Evolutionary conservation across 2,888 invertebrate genomes (phyloP), one percentile per base, ranked within the genome.

Genomic region (Chesias legatella): DNA sequence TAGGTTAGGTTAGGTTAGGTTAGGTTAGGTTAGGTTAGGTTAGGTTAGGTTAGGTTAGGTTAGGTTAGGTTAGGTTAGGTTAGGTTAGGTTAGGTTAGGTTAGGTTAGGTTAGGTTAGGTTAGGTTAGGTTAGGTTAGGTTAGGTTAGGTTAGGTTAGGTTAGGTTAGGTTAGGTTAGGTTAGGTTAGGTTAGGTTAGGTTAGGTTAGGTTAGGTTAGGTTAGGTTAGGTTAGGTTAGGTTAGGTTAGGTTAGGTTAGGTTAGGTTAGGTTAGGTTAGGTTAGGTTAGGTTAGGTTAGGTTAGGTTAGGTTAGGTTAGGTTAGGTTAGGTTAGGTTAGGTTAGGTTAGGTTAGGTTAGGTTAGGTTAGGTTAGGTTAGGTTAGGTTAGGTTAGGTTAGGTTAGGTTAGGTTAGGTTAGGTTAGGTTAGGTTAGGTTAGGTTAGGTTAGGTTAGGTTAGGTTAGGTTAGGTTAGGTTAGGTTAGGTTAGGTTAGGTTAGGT

Each of bases 381-480:
- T 33, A 33, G 33, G 33, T 33, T 33, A 33, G 33, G 33, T 33
- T 33, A 31, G 31, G 31, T 31, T 31, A 31, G 31, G 31, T 31
- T 31, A 31, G 31, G 31, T 31, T 31, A 31, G 31, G 31, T 31
- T 31, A 31, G 31, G 31, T 31, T 31, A 31, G 31, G 31, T 31
- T 31, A 31, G 31, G 31, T 31, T 31, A 31, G 31, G 31, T 34
- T 34, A 34, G 34, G 31, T 31, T 31, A 31, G 31, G 31, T 31
- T 31, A 31, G 31, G 31, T 47, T 47, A 47, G 47, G 47, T 47
- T 47, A 47, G 47, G 47, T 47, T 39, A 36, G 47, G 47, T 26
- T 24, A 39, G 35, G 35, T 43, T 43, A 47, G 47, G 31, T 31
- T 31, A 31, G 31, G 31, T 31, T 31, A 31, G 47, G 33, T 33